These are phyloP conservation scores for Craterocephalus amniculus DNA, from an alignment of 2,797 vertebrate genomes.

Conservation along the genomic window DNA sequence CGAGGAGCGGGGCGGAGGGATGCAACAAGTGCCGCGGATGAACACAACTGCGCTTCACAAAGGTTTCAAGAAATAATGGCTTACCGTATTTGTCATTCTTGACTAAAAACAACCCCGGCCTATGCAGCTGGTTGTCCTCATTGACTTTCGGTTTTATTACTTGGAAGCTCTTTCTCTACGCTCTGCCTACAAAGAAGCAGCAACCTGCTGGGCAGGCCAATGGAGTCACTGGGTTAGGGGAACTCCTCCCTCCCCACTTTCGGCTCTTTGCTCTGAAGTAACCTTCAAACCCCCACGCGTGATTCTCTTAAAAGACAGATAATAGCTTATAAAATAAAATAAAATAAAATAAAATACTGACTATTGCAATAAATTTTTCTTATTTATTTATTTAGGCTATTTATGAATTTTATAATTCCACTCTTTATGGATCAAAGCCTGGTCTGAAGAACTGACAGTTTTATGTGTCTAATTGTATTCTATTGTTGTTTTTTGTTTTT, in stretches of 20 bases:
- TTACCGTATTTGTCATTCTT: slow-evolving; percentile 61
- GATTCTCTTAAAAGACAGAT: not conserved
- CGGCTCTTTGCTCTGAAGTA: slow-evolving; percentile 28
- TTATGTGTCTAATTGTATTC: not conserved
- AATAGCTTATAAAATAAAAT: too few relatives aligned
- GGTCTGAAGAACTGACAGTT: not conserved
- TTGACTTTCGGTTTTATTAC: slow-evolving; percentile 3
- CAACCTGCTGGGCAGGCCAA: slow-evolving; percentile 53
- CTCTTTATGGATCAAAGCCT: not conserved
- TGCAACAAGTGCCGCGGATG: not conserved
- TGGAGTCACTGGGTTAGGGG: slow-evolving; percentile 47
- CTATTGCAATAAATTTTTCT: too few relatives aligned
- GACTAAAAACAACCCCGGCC: not conserved
- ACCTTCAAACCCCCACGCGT: not conserved
- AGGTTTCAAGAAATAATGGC: not conserved
- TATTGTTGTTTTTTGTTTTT: too few relatives aligned
- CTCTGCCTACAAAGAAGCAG: not conserved
- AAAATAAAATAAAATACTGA: not conserved
- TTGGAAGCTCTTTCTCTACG: not conserved
- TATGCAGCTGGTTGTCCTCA: slow-evolving; percentile 1
- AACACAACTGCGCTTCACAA: too few relatives aligned
- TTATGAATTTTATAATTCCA: too few relatives aligned
- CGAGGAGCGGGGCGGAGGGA: not conserved
- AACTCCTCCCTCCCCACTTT: slow-evolving; percentile 68
- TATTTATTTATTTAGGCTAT: too few relatives aligned